Evolutionary conservation across 2,888 invertebrate species (phyloP).

Genomic region (Holacanthella duospinosa): DNA sequence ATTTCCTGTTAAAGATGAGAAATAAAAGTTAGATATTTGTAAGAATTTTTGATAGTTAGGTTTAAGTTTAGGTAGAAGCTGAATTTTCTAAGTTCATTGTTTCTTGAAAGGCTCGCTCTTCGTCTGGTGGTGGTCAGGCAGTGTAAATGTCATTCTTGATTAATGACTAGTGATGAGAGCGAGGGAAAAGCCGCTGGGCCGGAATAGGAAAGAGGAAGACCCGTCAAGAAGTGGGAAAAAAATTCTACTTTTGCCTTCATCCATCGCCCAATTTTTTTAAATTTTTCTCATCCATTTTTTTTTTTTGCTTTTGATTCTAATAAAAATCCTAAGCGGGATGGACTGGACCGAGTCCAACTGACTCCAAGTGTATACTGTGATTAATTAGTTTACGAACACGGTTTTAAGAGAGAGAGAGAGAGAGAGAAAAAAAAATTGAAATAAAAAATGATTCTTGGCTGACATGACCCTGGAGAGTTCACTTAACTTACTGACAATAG

Average conservation of each 20-base stretch:
- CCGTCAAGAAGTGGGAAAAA: neutral
- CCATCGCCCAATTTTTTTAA: conserved; percentile 1
- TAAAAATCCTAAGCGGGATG: neutral
- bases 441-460: no score
- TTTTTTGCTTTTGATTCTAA: neutral
- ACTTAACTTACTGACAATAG: no score
- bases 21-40: no score
- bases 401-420: no score
- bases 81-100: neutral
- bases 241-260: neutral
- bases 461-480: no score
- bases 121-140: conserved; percentile 20
- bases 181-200: conserved; percentile 2
- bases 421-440: neutral
- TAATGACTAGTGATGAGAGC: conserved; percentile 24
- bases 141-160: conserved; percentile 31
- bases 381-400: conserved; percentile 1
- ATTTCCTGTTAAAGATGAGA: no score
- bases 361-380: no score
- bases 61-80: no score
- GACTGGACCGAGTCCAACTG: no score
- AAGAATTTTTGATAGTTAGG: no score
- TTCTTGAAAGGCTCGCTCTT: conserved; percentile 14
- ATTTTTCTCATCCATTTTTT: neutral
- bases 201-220: conserved; percentile 12